These are phyloP conservation scores for Gonatopus flavifemur DNA, from an alignment of 1,140 invertebrate species.

Conservation along the genomic window DNA sequence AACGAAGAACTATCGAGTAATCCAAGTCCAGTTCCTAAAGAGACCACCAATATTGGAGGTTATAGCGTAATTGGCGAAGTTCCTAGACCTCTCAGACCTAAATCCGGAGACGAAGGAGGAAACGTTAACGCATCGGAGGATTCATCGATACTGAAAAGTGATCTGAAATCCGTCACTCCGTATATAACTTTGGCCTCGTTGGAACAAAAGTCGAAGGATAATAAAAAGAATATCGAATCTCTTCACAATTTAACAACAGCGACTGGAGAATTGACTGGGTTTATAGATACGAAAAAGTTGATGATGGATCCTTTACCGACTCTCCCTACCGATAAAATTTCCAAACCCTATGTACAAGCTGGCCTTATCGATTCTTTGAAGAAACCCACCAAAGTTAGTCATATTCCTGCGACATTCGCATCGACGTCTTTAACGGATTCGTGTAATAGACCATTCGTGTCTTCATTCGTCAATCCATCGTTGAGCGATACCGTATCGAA, in stretches of 20 bases:
- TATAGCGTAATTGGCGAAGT: constrained; percentile 42
- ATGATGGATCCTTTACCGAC: constrained; percentile 15
- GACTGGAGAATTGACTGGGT: constrained; percentile 22
- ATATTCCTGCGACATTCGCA: constrained; percentile 12
- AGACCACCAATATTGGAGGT: constrained; percentile 25
- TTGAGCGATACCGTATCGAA: constrained; percentile 22
- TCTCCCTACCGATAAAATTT: constrained; percentile 3
- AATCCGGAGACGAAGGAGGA: constrained; percentile 28
- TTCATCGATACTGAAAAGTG: constrained; percentile 18
- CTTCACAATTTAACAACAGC: constrained; percentile 22
- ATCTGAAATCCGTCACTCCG: constrained; percentile 25
- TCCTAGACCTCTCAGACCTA: constrained; percentile 28
- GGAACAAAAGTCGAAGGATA: constrained; percentile 35
- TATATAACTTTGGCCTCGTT: constrained; percentile 40
- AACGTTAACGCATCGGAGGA: constrained; percentile 3
- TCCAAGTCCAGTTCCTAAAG: constrained; percentile 42
- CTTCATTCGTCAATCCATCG: constrained; percentile 22
- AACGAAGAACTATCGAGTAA: constrained; percentile 48
- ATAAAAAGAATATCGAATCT: constrained; percentile 3
- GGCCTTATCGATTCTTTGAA: constrained; percentile 32
- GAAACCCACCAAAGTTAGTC: constrained; percentile 13
- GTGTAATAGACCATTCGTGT: constrained; percentile 25
- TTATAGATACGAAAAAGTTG: constrained; percentile 23
- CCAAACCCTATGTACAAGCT: constrained; percentile 44
- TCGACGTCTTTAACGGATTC: constrained; percentile 20